Base-by-base conservation (phyloP, 2,888 invertebrate species). In the Plemyria rubiginata region DNA sequence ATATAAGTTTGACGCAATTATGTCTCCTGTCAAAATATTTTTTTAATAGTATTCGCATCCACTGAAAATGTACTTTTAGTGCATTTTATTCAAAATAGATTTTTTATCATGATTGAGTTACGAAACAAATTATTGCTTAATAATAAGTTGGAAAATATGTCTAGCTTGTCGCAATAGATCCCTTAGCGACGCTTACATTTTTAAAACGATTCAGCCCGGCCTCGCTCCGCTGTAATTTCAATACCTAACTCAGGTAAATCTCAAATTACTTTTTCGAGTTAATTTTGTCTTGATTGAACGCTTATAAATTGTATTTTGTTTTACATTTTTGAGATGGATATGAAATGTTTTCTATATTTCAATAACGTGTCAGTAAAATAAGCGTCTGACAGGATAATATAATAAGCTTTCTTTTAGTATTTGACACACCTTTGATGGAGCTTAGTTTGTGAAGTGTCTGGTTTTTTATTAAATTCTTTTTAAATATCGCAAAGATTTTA, bases 181-280 rank as follows among this genome's bases (percentile, higher is more conserved):
- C 82, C 84, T 46, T 63, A 73, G 71, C 73, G 73, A 70, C 73
- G 70, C 67, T 84, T 79, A 70, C 73, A 76, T 77, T 57, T 49
- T 75, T 77, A 75, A 79, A 80, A 85, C 74, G 70, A 78, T 58
- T 70, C 84, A 68, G 78, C 67, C 58, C 79, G 80, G 82, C 77
- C 74, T 70, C 73, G 75, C 66, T 81, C 73, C 69, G 76, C 73
- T 73, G 67, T 74, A 76, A 76, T 75, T 73, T 65, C 60, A 74
- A 74, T 73, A 69, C 76, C 32, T 53, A 72, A 67, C 78, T 43
- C 16, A 46, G 45, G 54, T 43, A 32, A 54, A 51, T 78, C 79
- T 79, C 81, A 81, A 81, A 81, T 80, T 79, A 69, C 70, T 74
- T 77, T 75, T 65, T 68, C 66, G 65, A 64, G 68, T 65, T 76